Percentiles rank a stretch among this genome's conserved stretches.
Evolutionary conservation across 1,140 invertebrate species (phyloP).

Genomic region (Brachionus manjavacas): DNA sequence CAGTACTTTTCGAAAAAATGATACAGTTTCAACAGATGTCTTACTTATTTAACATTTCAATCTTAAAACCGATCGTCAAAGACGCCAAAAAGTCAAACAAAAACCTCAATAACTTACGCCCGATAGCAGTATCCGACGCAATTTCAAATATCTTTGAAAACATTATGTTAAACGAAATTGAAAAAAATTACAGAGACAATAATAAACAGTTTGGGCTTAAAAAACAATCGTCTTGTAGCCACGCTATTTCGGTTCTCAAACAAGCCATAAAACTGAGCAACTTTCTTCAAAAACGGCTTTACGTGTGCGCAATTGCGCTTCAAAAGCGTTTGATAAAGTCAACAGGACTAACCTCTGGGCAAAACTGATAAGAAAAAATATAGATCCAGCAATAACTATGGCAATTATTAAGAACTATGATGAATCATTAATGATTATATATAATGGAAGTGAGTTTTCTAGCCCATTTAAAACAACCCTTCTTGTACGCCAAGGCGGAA

Average conservation of each 20-base stretch:
- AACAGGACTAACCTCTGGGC: not conserved
- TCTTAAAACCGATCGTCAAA: conserved; percentile 2
- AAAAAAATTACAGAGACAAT: not conserved
- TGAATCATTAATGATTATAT: not conserved
- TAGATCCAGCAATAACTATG: not conserved
- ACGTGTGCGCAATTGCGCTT: not conserved
- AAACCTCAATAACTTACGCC: not conserved
- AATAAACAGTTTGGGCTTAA: not conserved
- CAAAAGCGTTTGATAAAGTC: not conserved
- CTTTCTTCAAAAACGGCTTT: not conserved
- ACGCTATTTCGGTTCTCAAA: not conserved
- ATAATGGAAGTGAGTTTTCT: not conserved
- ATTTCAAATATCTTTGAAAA: not conserved
- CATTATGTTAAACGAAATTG: not conserved
- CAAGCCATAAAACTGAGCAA: not conserved
- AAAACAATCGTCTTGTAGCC: not conserved
- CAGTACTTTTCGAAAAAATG: not conserved
- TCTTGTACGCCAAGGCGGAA: not conserved
- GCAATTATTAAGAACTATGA: not conserved
- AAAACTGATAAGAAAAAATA: not conserved
- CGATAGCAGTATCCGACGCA: not conserved
- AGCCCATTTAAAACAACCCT: not conserved
- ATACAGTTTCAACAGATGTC: not conserved
- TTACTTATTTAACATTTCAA: conserved; percentile 16
- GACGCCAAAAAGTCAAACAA: not conserved